Conservation (phyloP, 2,888 invertebrate species). For the Hylaea fasciaria region DNA sequence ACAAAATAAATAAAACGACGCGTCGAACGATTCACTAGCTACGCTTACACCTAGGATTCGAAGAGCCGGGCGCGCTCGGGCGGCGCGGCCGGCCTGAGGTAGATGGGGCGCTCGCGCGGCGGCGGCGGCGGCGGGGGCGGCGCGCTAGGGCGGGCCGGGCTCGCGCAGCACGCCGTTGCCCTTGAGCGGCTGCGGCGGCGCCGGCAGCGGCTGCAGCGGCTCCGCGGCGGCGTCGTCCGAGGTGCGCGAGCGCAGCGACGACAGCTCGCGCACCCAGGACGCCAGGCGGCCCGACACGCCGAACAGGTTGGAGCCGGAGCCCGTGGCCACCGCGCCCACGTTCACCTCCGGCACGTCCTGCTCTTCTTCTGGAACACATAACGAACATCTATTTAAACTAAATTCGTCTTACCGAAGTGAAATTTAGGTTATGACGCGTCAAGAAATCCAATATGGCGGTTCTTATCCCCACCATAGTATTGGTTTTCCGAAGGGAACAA, state of each 20-base stretch:
- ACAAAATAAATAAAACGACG: slow-evolving; percentile 62
- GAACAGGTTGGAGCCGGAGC: slow-evolving; percentile 80
- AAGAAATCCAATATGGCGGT: too few species aligned
- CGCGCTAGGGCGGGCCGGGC: slow-evolving; percentile 42
- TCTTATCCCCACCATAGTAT: too few species aligned
- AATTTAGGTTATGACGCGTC: too few species aligned
- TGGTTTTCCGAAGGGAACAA: too few species aligned
- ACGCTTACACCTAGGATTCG: slow-evolving; percentile 78
- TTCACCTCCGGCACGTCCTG: slow-evolving; percentile 72
- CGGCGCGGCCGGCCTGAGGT: slow-evolving; percentile 64
- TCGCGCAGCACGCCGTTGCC: slow-evolving; percentile 63
- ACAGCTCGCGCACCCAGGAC: slow-evolving; percentile 81
- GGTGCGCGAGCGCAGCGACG: slow-evolving; percentile 72
- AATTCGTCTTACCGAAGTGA: not conserved
- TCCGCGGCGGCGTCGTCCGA: slow-evolving; percentile 73
- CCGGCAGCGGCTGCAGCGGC: slow-evolving; percentile 54
- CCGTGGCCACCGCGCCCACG: slow-evolving; percentile 79
- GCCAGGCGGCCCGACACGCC: slow-evolving; percentile 80
- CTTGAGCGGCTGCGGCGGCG: slow-evolving; percentile 36
- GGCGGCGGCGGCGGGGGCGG: slow-evolving; percentile 23
- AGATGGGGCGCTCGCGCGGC: slow-evolving; percentile 52
- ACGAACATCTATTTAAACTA: not conserved
- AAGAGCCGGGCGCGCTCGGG: slow-evolving; percentile 65
- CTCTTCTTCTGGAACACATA: slow-evolving; percentile 65
- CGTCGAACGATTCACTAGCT: slow-evolving; percentile 70